Evolutionary conservation across 2,888 invertebrate genomes (phyloP).

Genomic region (Pammene aurita): DNA sequence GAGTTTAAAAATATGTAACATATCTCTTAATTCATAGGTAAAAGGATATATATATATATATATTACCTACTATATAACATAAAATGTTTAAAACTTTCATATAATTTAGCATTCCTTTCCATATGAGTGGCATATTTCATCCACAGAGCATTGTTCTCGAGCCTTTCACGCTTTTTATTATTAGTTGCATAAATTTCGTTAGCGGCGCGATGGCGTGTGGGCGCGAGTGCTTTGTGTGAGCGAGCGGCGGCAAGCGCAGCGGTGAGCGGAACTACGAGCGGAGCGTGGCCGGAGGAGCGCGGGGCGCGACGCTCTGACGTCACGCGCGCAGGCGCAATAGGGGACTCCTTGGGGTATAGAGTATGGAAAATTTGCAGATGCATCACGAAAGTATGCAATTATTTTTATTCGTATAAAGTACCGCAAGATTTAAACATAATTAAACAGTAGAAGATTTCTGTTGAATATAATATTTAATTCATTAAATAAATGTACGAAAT

Average conservation of each 20-base stretch:
- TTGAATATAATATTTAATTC: no score
- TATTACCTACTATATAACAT: not conserved
- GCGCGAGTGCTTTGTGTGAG: constrained; percentile 32
- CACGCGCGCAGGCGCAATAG: constrained; percentile 72
- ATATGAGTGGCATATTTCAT: constrained; percentile 16
- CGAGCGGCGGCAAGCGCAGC: constrained; percentile 45
- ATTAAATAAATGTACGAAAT: no score
- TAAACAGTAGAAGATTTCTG: no score
- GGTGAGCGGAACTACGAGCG: constrained; percentile 51
- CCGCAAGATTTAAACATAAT: no score
- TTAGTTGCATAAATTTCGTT: constrained; percentile 30
- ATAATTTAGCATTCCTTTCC: not conserved
- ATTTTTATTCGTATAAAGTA: not conserved
- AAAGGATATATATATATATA: no score
- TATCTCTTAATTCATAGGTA: no score
- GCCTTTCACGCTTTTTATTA: constrained; percentile 16
- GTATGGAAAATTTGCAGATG: constrained; percentile 54
- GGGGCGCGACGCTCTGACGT: constrained; percentile 71
- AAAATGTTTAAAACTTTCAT: not conserved
- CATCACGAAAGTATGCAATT: not conserved
- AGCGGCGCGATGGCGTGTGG: constrained; percentile 22
- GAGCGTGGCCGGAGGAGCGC: constrained; percentile 44
- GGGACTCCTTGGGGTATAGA: constrained; percentile 66
- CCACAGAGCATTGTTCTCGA: constrained; percentile 11
- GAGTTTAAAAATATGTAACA: no score